Evolutionary conservation across 2,888 invertebrate species (phyloP), one percentile per base, ranked within the genome.

Genomic region (Gymnocheta viridis): DNA sequence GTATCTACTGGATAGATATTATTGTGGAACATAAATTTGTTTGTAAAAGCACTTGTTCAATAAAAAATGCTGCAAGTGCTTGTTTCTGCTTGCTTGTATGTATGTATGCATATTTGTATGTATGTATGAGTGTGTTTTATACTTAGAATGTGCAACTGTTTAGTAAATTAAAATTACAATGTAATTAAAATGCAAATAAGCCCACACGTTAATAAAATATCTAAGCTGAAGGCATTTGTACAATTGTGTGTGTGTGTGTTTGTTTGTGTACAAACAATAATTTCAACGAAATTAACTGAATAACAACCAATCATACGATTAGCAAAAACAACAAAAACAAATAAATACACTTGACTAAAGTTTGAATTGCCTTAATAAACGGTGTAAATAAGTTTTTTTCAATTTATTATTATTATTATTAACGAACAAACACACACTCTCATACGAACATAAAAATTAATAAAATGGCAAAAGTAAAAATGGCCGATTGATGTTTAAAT

Each of bases 131-230:
- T 17, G 41, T 24, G 51, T 60, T 38, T 24, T 51, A 17, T 41
- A 49, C 38, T 60, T 44, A 10, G 22, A 41, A 32, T 9, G 49
- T 17, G 24, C 35, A 29, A n/a, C 29, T 67, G 47, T 19, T 73
- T 47, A 38, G 32, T 58, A 69, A 74, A 69, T 32, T 70, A 32
- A 62, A 70, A 79, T 70, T 70, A 58, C 38, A 79, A 73, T 77
- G 77, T 77, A 84, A 81, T 84, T 77, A 72, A 81, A 80, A 81
- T 81, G 81, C 84, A 84, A 84, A 84, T 84, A 19, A 73, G 84
- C 81, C 84, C 77, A 81, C 84, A 77, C 62, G 62, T 47, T 41
- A 47, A 56, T 69, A 64, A 69, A 60, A 44, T 47, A n/a, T 44
- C 10, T 47, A 24, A 29, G 56, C 1, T 1, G 14, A 35, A 54